Evolutionary conservation across 2,113 vertebrate genomes (phyloP), one percentile per base, ranked within the genome.

Genomic region (Centrocercus urophasianus): DNA sequence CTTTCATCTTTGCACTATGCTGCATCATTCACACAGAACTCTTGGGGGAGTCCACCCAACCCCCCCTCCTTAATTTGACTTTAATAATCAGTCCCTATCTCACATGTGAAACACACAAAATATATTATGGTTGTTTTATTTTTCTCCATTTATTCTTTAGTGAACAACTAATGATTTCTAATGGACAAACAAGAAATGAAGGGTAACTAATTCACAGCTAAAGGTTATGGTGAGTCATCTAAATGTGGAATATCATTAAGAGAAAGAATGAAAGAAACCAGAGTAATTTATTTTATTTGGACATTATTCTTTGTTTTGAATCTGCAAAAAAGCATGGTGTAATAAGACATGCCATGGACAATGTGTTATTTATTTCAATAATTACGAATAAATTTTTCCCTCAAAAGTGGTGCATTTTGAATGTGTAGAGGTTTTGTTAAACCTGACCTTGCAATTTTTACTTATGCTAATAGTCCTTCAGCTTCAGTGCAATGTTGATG

Each of bases 1-100:
- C 73, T 93, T 95, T 94, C 63, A 90, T 95, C 95, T 94, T 81
- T 81, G 10, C 76, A 8, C 25, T 95, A 14, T 21, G 47, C 86
- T 81, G 65, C 54, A 79, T 43, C 47, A 81, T 50, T 79, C 83
- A 73, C 38, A 47, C 38, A 25, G 40, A 89, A 61, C 24, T 45
- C 82, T 86, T 21, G 11, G 3, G 70, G 50, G 36, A 93, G 1
- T 27, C 4, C 11, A 76, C 5, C 4, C 59, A 84, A 7, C 6
- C 32, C 28, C 30, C n/a, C 25, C 30, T 8, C 61, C 70, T n/a
- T 79, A 40, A 86, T 88, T 86, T 86, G 75, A 59, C 57, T 86
- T 88, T 72, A 88, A 93, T 90, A 20, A 47, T 88, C 78, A 72
- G 70, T 57, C 30, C 47, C 22, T 65, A 8, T 45, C 28, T 50